Conservation (phyloP, 2,797 vertebrate genomes). For the Nasua narica region DNA sequence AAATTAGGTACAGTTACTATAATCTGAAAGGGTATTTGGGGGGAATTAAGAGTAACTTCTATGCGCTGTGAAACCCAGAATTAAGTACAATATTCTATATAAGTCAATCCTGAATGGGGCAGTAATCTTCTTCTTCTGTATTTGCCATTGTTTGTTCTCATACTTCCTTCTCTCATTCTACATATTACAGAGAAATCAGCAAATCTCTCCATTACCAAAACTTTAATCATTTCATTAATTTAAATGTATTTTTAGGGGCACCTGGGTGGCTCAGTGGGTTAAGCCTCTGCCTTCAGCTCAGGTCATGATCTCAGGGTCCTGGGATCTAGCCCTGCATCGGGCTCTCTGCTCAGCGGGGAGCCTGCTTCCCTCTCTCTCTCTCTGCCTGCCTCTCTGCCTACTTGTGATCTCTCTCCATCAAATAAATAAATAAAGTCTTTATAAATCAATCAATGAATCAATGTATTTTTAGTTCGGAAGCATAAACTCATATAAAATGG, state of each 20-base stretch:
- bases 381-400: too few relatives aligned
- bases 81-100: background rate
- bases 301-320: too few relatives aligned
- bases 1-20: background rate
- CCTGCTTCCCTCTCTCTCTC: too few relatives aligned
- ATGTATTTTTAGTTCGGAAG: background rate
- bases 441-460: too few relatives aligned
- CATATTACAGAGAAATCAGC: background rate
- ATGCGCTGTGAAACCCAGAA: background rate
- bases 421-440: too few relatives aligned
- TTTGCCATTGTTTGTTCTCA: background rate
- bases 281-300: too few relatives aligned
- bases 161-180: background rate
- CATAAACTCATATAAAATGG: background rate
- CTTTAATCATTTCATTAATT: constrained; percentile 22
- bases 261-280: too few relatives aligned
- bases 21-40: background rate
- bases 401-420: too few relatives aligned
- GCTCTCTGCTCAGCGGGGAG: too few relatives aligned
- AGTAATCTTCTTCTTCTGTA: background rate
- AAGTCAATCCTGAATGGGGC: background rate
- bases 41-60: background rate
- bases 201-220: background rate
- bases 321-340: too few relatives aligned
- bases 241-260: background rate